Evolutionary conservation across 2,888 invertebrate species (phyloP).

Genomic region (Eubasilissa splendida): DNA sequence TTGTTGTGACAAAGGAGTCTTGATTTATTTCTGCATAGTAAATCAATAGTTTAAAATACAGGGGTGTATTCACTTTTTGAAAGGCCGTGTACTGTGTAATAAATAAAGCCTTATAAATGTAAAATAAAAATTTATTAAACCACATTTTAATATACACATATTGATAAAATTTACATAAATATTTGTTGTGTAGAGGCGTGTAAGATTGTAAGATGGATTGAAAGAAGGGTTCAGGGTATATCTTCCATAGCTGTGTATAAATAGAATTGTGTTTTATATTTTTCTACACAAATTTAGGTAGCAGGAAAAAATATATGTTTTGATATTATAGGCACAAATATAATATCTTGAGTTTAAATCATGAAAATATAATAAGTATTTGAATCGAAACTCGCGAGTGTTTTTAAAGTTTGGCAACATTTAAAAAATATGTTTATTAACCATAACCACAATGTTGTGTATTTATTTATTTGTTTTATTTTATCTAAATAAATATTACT

Average conservation of each 20-base stretch:
- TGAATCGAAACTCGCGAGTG: not conserved
- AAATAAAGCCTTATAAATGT: conserved; percentile 50
- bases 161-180: conserved; percentile 43
- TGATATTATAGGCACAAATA: conserved; percentile 48
- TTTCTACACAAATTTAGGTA: conserved; percentile 62
- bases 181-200: conserved; percentile 44
- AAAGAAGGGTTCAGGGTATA: conserved; percentile 53
- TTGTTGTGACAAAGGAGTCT: too few relatives aligned
- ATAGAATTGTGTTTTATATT: conserved; percentile 56
- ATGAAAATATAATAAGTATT: conserved; percentile 8
- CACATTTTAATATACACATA: conserved; percentile 49
- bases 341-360: conserved; percentile 16
- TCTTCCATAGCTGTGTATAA: conserved; percentile 50
- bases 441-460: conserved; percentile 23
- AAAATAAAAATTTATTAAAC: conserved; percentile 41
- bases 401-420: conserved; percentile 5
- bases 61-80: conserved; percentile 1
- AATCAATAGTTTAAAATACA: too few relatives aligned
- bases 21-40: too few relatives aligned
- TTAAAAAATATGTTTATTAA: conserved; percentile 1
- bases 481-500: conserved; percentile 55
- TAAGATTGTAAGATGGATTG: conserved; percentile 36
- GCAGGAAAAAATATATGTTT: conserved; percentile 67
- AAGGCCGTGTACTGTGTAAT: conserved; percentile 35
- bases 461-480: conserved; percentile 53